A percentile compares a stretch with the other conserved stretches of the same genome.
phyloP scores from a whole-genome alignment of 2,888 invertebrate species.

The Sarcophaga subvicina region DNA sequence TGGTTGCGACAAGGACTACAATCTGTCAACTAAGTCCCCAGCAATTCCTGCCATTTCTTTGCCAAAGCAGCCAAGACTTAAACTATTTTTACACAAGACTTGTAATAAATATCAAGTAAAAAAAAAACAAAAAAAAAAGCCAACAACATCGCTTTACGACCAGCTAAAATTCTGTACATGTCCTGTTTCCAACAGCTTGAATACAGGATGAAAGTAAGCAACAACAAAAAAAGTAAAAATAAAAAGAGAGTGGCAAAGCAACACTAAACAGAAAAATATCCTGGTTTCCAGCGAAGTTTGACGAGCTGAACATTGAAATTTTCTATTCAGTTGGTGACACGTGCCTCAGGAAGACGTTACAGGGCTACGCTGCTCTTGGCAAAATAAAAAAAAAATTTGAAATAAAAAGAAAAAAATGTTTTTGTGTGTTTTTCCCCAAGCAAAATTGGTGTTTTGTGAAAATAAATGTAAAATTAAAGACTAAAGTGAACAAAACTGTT shows the following conservation, averaged over 20 bases:
- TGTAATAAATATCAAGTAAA: background rate
- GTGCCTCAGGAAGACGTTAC: constrained; percentile 68
- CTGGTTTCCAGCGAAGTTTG: constrained; percentile 67
- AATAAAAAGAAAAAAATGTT: background rate
- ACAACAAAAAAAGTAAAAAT: background rate
- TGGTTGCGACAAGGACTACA: constrained; percentile 62
- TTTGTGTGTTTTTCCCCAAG: constrained; percentile 1
- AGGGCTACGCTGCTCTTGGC: constrained; percentile 44
- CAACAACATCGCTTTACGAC: constrained; percentile 37
- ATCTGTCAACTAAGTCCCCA: constrained; percentile 44
- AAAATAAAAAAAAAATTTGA: background rate
- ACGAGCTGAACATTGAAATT: constrained; percentile 63
- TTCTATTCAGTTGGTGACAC: constrained; percentile 66
- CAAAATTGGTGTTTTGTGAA: constrained; percentile 36
- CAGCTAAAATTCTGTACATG: constrained; percentile 55
- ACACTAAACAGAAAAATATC: constrained; percentile 47
- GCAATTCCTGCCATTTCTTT: constrained; percentile 2
- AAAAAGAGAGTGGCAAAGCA: constrained; percentile 10
- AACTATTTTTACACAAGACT: constrained; percentile 24
- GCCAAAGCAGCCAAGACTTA: constrained; percentile 29
- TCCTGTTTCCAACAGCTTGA: constrained; percentile 61
- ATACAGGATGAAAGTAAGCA: background rate
- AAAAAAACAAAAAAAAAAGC: constrained; percentile 8
- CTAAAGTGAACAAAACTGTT: constrained; percentile 21
- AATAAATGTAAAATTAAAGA: constrained; percentile 35